phyloP scores from a whole-genome alignment of 2,797 vertebrate species.

The Microhierax caerulescens region DNA sequence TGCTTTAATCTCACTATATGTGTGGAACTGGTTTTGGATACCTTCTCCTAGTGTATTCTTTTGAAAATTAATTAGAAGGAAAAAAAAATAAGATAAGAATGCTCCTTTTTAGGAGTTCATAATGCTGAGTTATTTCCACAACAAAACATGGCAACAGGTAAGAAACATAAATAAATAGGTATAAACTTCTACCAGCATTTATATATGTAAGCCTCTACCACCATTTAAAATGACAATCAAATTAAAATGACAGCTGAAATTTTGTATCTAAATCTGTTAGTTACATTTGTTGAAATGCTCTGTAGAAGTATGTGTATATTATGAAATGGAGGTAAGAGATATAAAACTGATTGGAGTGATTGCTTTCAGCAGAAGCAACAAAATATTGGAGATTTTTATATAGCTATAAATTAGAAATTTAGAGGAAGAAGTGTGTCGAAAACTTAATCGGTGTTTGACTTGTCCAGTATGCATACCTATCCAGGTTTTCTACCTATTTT shows the following conservation, averaged over 20 bases:
- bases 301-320: not conserved
- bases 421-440: not conserved
- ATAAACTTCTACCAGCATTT: not conserved
- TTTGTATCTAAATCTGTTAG: not conserved
- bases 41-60: not conserved
- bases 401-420: not conserved
- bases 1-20: not conserved
- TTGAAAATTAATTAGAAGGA: not conserved
- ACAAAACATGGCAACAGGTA: not conserved
- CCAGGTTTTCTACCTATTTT: not conserved
- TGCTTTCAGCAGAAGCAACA: not conserved
- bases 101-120: not conserved
- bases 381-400: not conserved
- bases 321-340: not conserved
- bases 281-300: not conserved
- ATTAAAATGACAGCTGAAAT: not conserved
- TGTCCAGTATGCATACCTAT: not conserved
- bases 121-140: not conserved
- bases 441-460: not conserved
- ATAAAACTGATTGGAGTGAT: not conserved
- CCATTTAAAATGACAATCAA: not conserved
- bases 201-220: not conserved
- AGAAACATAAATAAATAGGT: not conserved
- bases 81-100: not conserved
- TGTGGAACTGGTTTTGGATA: not conserved